These are phyloP conservation scores for Anthopleura sola DNA, from an alignment of 64 coral and sea anemone species.

Conservation along the genomic window DNA sequence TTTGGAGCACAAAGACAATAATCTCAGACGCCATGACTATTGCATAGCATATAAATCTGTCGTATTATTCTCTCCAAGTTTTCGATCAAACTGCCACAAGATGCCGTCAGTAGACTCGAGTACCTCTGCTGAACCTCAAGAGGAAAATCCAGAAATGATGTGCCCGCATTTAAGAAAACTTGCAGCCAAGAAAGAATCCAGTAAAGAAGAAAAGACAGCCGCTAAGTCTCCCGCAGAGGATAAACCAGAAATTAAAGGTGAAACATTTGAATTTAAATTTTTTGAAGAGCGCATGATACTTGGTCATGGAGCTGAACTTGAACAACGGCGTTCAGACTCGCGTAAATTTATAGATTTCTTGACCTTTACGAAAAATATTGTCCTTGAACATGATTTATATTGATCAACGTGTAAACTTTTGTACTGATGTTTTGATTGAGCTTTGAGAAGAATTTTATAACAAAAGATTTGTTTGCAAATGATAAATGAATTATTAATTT, in stretches of 20 bases:
- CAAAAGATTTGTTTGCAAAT: neutral
- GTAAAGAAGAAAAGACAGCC: neutral
- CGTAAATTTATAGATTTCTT: neutral
- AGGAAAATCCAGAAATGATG: constrained; percentile 1
- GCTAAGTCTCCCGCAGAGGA: neutral
- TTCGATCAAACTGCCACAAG: neutral
- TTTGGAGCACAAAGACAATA: neutral
- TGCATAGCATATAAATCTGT: neutral
- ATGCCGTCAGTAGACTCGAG: constrained; percentile 12
- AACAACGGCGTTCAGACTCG: too few relatives aligned
- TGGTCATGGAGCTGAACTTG: neutral
- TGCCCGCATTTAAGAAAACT: constrained; percentile 6
- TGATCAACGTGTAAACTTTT: neutral
- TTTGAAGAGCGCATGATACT: neutral
- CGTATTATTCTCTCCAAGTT: neutral
- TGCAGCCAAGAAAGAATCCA: neutral
- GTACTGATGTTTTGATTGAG: neutral
- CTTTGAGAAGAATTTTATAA: neutral
- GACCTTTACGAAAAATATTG: neutral
- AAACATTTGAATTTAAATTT: neutral
- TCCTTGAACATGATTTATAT: neutral
- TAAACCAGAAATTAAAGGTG: neutral
- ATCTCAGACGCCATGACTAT: neutral
- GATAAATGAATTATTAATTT: neutral
- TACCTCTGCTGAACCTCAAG: neutral